Evolutionary conservation across 2,797 vertebrate genomes (phyloP), one percentile per base, ranked within the genome.

Genomic region (Semaprochilodus insignis): DNA sequence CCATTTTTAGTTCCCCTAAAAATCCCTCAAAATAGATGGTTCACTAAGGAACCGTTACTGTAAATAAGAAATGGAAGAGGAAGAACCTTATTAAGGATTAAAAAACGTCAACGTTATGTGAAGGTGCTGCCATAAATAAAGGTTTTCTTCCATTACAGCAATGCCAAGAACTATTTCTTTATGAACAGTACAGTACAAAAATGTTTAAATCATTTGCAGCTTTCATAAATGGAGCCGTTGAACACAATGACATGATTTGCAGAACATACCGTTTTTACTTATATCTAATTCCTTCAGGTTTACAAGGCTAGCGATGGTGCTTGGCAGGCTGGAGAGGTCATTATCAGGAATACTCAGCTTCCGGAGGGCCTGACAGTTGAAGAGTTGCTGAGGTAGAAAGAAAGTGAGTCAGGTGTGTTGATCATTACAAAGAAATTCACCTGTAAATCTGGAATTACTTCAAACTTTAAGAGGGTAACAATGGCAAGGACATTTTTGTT

Each of bases 271-370:
- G 74, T 99, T 99, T 96, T 99, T 99, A 95, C 98, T 99, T 94
- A 99, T 99, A 94, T 99, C 98, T 78, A 99, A 95, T 93, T 99
- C 98, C 87, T 96, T 97, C 89, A 99, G 96, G 92, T 99, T 99
- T 87, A 98, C 97, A 95, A 99, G 95, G 94, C 97, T 98, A 92
- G 98, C 97, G 84, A 99, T 99, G 88, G 96, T 95, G 88, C 97
- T 96, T 78, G 98, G 98, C 92, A 99, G 96, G 88, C 90, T 97
- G 87, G 97, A 98, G 83, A 99, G 96, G 94, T 99, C 98, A 48
- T 99, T 99, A 92, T 99, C 98, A 19, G 97, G 97, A 84, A 99
- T 97, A 91, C 98, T 99, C 92, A 99, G 95, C 93, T 99, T 99
- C 90, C 97, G 95, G 77, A 99, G 93, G 81, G 98, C 97, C 91